Percentiles rank a stretch among this genome's conserved stretches.
Evolutionary conservation across 2,888 invertebrate genomes (phyloP).

Genomic region (Escarpia spicata): DNA sequence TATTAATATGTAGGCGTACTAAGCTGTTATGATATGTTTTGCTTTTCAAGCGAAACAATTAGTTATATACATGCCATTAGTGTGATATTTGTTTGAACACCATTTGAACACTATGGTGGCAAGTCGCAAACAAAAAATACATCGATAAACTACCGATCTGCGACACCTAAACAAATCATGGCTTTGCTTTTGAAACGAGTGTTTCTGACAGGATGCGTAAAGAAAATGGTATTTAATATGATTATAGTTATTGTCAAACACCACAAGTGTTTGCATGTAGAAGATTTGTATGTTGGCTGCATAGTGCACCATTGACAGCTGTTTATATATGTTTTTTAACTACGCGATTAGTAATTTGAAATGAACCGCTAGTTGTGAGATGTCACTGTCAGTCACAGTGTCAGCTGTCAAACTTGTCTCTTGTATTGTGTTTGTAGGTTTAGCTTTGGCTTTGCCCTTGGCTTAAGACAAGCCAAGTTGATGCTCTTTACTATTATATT

Average conservation of each 20-base stretch:
- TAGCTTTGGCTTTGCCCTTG: background rate
- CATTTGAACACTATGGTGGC: background rate
- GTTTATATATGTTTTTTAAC: background rate
- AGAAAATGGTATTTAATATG: constrained; percentile 12
- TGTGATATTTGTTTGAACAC: background rate
- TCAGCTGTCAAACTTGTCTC: too few species aligned
- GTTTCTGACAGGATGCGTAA: background rate
- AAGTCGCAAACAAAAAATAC: background rate
- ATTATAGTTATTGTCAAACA: background rate
- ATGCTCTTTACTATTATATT: background rate
- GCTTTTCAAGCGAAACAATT: background rate
- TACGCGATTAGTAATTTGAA: background rate
- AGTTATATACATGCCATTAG: background rate
- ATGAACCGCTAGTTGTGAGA: background rate
- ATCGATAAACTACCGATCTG: background rate
- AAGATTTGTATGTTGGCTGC: background rate
- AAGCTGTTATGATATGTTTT: background rate
- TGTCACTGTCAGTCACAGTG: too few species aligned
- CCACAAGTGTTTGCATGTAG: background rate
- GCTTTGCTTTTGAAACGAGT: background rate
- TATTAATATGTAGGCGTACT: background rate
- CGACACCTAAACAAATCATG: background rate
- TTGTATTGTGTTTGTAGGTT: too few species aligned
- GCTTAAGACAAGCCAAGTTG: background rate
- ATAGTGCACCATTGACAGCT: background rate